Base-by-base conservation (phyloP, 2,888 invertebrate genomes). In the Strigamia maritima region DNA sequence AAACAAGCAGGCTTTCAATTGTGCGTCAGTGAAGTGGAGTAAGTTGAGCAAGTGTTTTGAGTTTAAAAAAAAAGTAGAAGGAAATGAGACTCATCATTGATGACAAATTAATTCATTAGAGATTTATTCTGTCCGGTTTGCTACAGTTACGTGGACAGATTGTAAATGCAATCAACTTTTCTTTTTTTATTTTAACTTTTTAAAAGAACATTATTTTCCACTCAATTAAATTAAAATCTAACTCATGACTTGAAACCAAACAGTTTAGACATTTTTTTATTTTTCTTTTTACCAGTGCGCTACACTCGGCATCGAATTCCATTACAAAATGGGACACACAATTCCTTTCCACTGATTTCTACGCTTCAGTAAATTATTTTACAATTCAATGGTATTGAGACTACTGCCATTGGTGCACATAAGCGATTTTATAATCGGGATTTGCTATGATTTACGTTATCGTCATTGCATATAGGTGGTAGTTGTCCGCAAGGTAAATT, bases 141-240 rank as follows among this genome's bases (percentile, higher is more conserved):
- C 14, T 54, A 54, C 54, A 54, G 54, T n/a, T 54, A 54, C 54
- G 54, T 54, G 54, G 54, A 14, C 19, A 19, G 54, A 54, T 19
- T 54, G 54, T 16, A 54, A 54, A 54, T 54, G 54, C 19, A 54
- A 54, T 54, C 54, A 54, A 54, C 16, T 54, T 54, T 54, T 54
- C 16, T 54, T 54, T 38, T 38, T 38, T 38, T 38, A 8, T 38
- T 38, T 38, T 6, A 38, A 10, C 10, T 38, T 54, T 10, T n/a
- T 10, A 16, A 54, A n/a, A 14, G 54, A 54, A n/a, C 54, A 10
- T 54, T 19, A 54, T 54, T 54, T 54, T 54, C 54, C 54, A 54
- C 54, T 54, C 74, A 28, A 28, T 74, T 74, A 74, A 26, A 74
- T 31, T 74, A 74, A 28, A 74, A 74, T 74, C 74, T 26, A 74